These are phyloP conservation scores for Halyomorpha halys DNA, from an alignment of 1,140 invertebrate species.

Conservation along the genomic window DNA sequence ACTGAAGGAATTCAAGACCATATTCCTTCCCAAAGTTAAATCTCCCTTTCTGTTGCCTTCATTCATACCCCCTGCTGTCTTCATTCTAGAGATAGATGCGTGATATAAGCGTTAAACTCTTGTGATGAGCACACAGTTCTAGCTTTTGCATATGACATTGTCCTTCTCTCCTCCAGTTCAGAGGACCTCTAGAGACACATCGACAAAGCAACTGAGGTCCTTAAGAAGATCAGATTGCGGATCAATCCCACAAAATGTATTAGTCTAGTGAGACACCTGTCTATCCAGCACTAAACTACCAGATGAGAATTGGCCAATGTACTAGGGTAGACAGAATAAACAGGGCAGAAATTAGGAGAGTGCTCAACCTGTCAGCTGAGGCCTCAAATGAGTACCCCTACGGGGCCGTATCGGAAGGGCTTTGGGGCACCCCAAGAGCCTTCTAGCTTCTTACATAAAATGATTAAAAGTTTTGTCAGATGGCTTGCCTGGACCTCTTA, in stretches of 20 bases:
- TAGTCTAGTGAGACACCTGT: conserved; percentile 20
- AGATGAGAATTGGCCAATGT: conserved; percentile 27
- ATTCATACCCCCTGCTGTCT: too few species aligned
- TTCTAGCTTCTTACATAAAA: conserved; percentile 6
- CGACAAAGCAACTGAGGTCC: not conserved
- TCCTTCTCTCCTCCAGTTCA: too few species aligned
- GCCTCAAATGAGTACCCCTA: not conserved
- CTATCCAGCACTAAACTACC: conserved; percentile 34
- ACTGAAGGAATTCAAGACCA: conserved; percentile 31
- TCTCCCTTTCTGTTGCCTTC: conserved; percentile 16
- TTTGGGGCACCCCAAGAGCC: not conserved
- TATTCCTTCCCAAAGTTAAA: conserved; percentile 35
- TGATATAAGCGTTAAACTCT: not conserved
- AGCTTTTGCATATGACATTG: too few species aligned
- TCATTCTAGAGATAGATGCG: not conserved
- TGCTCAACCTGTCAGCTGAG: not conserved
- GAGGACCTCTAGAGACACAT: too few species aligned
- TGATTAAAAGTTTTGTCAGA: not conserved
- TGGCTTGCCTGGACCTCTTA: not conserved
- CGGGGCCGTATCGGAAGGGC: not conserved
- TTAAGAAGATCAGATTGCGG: not conserved
- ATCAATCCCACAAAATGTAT: not conserved
- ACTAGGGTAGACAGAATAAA: not conserved
- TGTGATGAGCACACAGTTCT: not conserved
- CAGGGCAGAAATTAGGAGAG: not conserved